These are phyloP conservation scores for Oreamnos americanus DNA, from an alignment of 2,113 vertebrate genomes.

Conservation along the genomic window DNA sequence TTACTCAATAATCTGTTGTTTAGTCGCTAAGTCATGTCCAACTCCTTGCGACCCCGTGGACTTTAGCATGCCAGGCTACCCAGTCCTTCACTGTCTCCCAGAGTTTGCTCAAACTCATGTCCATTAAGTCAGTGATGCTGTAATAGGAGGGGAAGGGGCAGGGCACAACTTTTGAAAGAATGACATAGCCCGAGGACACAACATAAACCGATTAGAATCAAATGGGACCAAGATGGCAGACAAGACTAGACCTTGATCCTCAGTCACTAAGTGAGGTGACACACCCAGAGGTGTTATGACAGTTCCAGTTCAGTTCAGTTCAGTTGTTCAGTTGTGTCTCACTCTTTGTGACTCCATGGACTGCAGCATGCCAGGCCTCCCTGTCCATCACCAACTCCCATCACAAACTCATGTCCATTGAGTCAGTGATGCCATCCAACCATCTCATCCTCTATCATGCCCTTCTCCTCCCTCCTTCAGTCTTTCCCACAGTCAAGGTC, in stretches of 20 bases:
- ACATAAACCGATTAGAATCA: neutral
- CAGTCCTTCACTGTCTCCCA: neutral
- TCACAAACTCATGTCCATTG: neutral
- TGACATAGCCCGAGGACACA: neutral
- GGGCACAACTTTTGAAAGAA: neutral
- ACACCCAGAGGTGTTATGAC: neutral
- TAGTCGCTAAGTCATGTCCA: neutral
- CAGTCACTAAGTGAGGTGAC: neutral
- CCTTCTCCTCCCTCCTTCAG: neutral
- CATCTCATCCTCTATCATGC: neutral
- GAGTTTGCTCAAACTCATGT: neutral
- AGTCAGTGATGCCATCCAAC: neutral
- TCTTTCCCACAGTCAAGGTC: neutral
- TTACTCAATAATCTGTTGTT: neutral
- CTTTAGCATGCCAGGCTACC: neutral
- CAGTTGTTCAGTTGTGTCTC: neutral
- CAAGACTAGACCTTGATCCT: neutral
- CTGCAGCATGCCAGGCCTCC: neutral
- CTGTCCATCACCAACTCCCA: neutral
- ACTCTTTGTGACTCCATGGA: neutral
- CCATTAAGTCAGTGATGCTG: neutral
- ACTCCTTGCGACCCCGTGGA: neutral
- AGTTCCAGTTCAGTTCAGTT: neutral
- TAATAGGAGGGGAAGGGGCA: neutral
- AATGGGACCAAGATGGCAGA: neutral